Conservation (phyloP, 1,140 invertebrate species). For the Araneus ventricosus region DNA sequence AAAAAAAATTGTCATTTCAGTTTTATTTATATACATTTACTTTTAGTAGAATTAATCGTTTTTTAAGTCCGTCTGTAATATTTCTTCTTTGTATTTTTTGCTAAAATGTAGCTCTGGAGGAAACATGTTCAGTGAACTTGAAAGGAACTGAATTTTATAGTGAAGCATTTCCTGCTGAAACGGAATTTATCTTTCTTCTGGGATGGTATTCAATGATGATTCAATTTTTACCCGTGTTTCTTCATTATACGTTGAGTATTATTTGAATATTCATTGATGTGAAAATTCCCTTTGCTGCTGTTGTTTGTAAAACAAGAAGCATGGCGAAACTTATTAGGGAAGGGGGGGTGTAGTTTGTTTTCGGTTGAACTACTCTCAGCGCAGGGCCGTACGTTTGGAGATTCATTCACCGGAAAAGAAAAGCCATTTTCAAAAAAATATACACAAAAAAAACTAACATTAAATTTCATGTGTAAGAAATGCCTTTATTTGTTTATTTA, state of each 20-base stretch:
- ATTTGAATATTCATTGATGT: neutral
- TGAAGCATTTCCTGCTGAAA: neutral
- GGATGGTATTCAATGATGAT: neutral
- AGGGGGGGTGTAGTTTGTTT: neutral
- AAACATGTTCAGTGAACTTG: neutral
- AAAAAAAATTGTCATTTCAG: too few species aligned
- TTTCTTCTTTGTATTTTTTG: too few species aligned
- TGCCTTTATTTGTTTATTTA: too few species aligned
- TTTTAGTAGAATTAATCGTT: too few species aligned
- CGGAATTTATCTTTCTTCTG: neutral
- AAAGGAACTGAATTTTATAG: neutral
- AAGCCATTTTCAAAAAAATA: neutral
- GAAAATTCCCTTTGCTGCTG: neutral
- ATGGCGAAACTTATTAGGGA: neutral
- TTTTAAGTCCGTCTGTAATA: too few species aligned
- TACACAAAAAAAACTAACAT: neutral
- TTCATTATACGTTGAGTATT: neutral
- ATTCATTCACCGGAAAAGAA: constrained; percentile 53
- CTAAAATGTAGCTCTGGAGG: too few species aligned
- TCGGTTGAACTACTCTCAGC: constrained; percentile 7
- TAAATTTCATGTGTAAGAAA: too few species aligned
- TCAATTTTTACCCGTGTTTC: neutral
- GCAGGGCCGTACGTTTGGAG: neutral
- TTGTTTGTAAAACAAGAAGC: neutral
- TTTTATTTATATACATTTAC: too few species aligned